phyloP scores from a whole-genome alignment of 2,113 vertebrate genomes.

The Corynorhinus townsendii region DNA sequence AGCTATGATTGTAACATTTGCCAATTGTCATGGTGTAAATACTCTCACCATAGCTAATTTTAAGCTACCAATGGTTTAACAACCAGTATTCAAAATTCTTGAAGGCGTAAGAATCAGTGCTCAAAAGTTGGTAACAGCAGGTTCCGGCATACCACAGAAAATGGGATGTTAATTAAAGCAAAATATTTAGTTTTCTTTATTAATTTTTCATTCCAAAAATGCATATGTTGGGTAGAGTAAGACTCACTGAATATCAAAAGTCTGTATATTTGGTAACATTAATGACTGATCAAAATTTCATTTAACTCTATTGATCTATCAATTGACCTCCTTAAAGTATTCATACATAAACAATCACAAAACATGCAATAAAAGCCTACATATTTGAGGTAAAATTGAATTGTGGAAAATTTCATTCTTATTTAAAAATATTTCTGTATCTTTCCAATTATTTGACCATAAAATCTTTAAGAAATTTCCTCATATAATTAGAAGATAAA shows the following conservation, averaged over 20 bases:
- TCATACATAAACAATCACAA: not conserved
- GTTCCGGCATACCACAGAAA: not conserved
- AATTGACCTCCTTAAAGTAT: not conserved
- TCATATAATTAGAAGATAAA: not conserved
- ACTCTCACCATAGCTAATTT: not conserved
- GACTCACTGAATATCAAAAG: not conserved
- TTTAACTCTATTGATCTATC: not conserved
- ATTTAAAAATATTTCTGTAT: not conserved
- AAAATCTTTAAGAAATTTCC: not conserved
- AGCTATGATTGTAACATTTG: not conserved
- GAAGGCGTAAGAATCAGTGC: not conserved
- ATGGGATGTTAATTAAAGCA: not conserved
- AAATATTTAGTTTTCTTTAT: not conserved
- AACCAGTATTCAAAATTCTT: not conserved
- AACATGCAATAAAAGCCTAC: not conserved
- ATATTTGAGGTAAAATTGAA: slow-evolving; percentile 2
- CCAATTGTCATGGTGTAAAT: not conserved
- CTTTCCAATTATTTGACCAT: not conserved
- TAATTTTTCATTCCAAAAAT: slow-evolving; percentile 16
- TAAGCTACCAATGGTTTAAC: not conserved
- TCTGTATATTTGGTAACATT: not conserved
- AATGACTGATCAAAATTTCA: not conserved
- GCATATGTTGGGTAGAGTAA: not conserved
- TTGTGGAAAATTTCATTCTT: not conserved
- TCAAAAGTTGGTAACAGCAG: not conserved